phyloP scores from a whole-genome alignment of 2,797 vertebrate genomes.

The Eulemur coronatus region DNA sequence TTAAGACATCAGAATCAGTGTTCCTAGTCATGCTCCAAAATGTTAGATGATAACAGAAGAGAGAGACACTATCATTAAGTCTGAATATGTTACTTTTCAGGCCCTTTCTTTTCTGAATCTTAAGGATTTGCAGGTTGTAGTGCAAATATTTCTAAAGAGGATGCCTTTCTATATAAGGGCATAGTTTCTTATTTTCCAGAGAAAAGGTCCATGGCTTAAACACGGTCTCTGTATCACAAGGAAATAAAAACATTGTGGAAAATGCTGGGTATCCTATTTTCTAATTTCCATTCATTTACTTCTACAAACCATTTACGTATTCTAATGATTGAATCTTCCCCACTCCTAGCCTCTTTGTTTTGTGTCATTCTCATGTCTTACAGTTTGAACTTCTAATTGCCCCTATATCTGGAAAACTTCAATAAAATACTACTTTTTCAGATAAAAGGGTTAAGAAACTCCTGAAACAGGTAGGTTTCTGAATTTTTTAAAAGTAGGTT shows the following conservation, averaged over 20 bases:
- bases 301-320: not conserved
- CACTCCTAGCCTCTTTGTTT: not conserved
- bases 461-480: not conserved
- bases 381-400: constrained; percentile 17
- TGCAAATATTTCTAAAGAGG: not conserved
- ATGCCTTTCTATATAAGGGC: not conserved
- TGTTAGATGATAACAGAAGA: not conserved
- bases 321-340: not conserved
- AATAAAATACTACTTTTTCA: not conserved
- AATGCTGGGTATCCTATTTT: not conserved
- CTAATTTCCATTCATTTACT: constrained; percentile 26
- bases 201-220: constrained; percentile 20
- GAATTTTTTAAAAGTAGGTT: not conserved
- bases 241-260: not conserved
- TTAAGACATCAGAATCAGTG: not conserved
- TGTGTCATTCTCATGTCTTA: not conserved
- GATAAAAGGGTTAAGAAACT: not conserved
- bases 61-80: not conserved
- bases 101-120: not conserved
- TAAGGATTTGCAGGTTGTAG: not conserved
- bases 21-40: not conserved
- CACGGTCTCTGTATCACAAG: not conserved
- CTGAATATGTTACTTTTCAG: not conserved
- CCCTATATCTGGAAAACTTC: not conserved
- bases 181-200: not conserved